phyloP scores from a whole-genome alignment of 2,797 vertebrate species.

The Eospalax fontanierii region DNA sequence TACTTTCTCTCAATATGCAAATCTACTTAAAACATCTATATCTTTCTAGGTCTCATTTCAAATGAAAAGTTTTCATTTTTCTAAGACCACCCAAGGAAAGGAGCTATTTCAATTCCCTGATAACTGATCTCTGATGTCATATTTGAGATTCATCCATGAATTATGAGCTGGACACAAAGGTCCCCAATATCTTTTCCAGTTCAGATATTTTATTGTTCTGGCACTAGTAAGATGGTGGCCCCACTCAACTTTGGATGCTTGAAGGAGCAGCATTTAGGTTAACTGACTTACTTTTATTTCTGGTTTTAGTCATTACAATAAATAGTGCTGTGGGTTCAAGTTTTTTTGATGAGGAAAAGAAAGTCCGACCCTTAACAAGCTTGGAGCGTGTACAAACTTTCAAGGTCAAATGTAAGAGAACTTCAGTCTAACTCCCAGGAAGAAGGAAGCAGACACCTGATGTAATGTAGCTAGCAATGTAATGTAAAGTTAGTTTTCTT shows the following conservation, averaged over 20 bases:
- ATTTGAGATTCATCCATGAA: not conserved
- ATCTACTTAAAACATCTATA: conserved; percentile 73
- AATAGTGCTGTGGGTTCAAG: not conserved
- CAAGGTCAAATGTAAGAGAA: not conserved
- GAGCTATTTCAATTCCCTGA: not conserved
- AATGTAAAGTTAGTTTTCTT: not conserved
- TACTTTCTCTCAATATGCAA: conserved; percentile 75
- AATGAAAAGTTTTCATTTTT: conserved; percentile 70
- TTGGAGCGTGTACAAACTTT: accelerated
- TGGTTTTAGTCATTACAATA: not conserved
- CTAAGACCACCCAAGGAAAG: conserved; percentile 33
- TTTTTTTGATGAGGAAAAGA: not conserved
- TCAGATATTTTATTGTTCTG: not conserved
- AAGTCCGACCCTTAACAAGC: not conserved
- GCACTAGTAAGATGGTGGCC: accelerated
- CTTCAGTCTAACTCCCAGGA: not conserved
- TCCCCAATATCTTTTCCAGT: not conserved
- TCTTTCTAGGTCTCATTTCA: conserved; percentile 72
- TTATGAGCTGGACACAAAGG: not conserved
- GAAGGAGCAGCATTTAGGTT: not conserved
- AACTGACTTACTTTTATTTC: not conserved
- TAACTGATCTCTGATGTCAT: not conserved
- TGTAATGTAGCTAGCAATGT: no score
- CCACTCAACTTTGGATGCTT: not conserved
- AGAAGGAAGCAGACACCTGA: not conserved